Percentiles rank a stretch among this genome's conserved stretches.
Conservation (phyloP, 2,888 invertebrate genomes). For the Lymantria monacha region DNA sequence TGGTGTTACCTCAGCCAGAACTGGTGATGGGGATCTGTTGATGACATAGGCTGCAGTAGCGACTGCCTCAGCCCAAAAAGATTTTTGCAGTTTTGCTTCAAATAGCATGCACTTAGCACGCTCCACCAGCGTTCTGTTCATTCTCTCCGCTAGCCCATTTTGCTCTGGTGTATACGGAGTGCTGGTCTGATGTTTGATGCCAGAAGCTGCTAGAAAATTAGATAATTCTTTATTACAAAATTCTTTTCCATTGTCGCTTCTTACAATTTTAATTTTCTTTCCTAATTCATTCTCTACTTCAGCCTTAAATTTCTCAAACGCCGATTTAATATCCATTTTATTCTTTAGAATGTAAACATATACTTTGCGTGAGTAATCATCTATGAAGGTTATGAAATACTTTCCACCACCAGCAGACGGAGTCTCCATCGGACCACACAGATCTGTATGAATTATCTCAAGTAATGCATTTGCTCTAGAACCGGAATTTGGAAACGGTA, state of each 20-base stretch:
- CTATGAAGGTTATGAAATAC: too few relatives aligned
- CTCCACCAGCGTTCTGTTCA: slow-evolving; percentile 15
- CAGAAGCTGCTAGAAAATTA: background rate
- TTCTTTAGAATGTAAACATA: too few relatives aligned
- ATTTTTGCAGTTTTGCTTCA: slow-evolving; percentile 8
- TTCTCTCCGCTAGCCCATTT: too few relatives aligned
- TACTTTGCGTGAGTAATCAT: too few relatives aligned
- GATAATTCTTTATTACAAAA: background rate
- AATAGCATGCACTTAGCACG: slow-evolving; percentile 12
- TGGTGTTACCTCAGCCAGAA: background rate
- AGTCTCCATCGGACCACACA: too few relatives aligned
- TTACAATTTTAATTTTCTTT: background rate
- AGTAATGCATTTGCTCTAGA: background rate
- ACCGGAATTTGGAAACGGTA: background rate
- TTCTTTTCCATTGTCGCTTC: slow-evolving; percentile 3
- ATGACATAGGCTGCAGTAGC: too few relatives aligned
- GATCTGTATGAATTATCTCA: background rate
- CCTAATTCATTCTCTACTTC: background rate
- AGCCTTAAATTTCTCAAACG: slow-evolving; percentile 12
- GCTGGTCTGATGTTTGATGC: slow-evolving; percentile 12
- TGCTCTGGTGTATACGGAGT: slow-evolving; percentile 18
- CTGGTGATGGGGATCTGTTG: slow-evolving; percentile 1
- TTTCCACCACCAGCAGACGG: too few relatives aligned
- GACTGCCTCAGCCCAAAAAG: slow-evolving; percentile 9
- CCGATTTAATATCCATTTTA: slow-evolving; percentile 5